Evolutionary conservation across 2,797 vertebrate genomes (phyloP), one percentile per base, ranked within the genome.

Genomic region (Eleutherodactylus coqui): DNA sequence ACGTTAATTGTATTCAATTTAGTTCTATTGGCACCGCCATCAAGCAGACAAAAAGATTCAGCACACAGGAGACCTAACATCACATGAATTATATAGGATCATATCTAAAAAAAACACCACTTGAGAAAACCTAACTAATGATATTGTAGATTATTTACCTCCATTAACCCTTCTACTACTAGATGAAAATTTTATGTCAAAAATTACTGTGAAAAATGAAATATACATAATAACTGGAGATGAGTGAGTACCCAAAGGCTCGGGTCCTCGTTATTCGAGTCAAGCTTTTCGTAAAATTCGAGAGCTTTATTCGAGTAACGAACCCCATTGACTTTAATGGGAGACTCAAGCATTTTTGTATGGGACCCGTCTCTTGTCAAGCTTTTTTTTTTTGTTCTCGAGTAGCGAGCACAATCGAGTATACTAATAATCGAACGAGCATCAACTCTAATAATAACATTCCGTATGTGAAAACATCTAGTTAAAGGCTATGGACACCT

Each of bases 1-100:
- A 16, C n/a, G 19, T 75, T 45, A 81, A 87, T 87, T 84, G 69
- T 83, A 84, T 84, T 87, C 69, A 84, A 84, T 87, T 79, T 60
- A 80, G 69, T 43, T 79, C 5, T 83, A 24, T 45, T 87, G 80
- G 62, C 81, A 83, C 53, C 67, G 80, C 62, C 36, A 10, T 87
- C 49, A 78, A 58, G 38, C 80, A 76, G 51, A 43, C 75, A 75
- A 51, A 86, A 76, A 55, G 32, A 77, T 69, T 45, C 73, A 72
- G 62, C 79, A 38, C 47, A 60, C 75, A 83, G 36, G 60, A 82
- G 47, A 62, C 47, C 27, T 83, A 41, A 60, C 47, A 70, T 70
- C 80, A 78, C 36, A 4, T 34, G 45, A 55, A 82, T 69, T 69
- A 34, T 76, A 51, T 67, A 11, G 43, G n/a, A 86, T 53, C 24